phyloP scores from a whole-genome alignment of 1,140 invertebrate species.

The Drosophila oshimai region DNA sequence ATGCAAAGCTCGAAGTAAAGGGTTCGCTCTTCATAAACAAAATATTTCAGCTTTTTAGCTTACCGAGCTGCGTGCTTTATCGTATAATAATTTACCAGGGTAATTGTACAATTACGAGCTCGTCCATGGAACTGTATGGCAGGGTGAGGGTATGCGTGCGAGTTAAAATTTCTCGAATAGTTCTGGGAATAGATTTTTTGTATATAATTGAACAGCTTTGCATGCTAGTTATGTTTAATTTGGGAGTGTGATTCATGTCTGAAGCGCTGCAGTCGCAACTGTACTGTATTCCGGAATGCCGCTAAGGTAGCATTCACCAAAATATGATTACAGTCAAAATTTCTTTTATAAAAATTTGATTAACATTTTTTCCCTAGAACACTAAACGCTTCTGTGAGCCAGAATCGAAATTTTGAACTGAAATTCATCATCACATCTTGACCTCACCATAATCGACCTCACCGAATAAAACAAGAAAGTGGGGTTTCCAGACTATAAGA shows the following conservation, averaged over 20 bases:
- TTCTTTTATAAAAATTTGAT: neutral
- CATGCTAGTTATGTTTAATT: constrained; percentile 47
- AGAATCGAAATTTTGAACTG: no score
- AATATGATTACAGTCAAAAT: constrained; percentile 7
- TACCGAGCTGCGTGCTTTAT: constrained; percentile 72
- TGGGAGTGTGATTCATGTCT: constrained; percentile 11
- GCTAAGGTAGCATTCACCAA: constrained; percentile 14
- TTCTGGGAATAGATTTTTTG: constrained; percentile 54
- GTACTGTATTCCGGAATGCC: constrained; percentile 7
- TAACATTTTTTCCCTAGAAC: neutral
- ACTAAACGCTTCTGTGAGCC: no score
- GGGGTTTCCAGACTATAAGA: no score
- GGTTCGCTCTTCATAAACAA: constrained; percentile 12
- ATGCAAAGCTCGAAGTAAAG: constrained; percentile 48
- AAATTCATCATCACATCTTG: no score
- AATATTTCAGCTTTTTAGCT: constrained; percentile 45
- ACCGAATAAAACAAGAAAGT: no score
- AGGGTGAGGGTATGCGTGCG: constrained; percentile 8
- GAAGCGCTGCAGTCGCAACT: neutral
- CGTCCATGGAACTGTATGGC: neutral
- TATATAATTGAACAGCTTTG: constrained; percentile 39
- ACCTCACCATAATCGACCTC: no score
- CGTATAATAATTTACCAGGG: constrained; percentile 73
- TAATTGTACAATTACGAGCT: constrained; percentile 74
- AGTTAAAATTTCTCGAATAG: constrained; percentile 30